Conservation (phyloP, 1,140 invertebrate genomes). For the Sitobion miscanthi region DNA sequence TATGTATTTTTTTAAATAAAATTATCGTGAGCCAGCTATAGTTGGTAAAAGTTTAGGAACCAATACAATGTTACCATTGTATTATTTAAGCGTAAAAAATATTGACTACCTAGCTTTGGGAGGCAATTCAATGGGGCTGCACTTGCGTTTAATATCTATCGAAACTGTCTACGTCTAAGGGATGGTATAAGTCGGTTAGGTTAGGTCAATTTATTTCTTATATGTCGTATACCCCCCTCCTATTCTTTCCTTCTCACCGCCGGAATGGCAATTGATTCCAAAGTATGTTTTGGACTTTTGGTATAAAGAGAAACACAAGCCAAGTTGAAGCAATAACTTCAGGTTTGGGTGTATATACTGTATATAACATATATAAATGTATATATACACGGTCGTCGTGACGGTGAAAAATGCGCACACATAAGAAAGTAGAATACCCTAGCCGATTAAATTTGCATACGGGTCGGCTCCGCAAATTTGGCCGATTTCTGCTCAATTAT, state of each 20-base stretch:
- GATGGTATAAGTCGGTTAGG: not conserved
- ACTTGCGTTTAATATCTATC: not conserved
- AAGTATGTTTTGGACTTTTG: constrained; percentile 2
- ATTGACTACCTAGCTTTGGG: not conserved
- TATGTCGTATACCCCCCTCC: not conserved
- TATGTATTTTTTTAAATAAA: not conserved
- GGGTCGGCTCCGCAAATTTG: not conserved
- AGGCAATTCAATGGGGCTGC: not conserved
- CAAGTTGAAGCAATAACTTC: not conserved
- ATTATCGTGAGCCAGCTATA: not conserved
- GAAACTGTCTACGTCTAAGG: not conserved
- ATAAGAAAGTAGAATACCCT: not conserved
- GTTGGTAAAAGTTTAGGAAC: not conserved
- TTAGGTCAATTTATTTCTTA: constrained; percentile 17
- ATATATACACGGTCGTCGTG: not conserved
- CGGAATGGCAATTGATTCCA: not conserved
- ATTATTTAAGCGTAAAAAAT: not conserved
- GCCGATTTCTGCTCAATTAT: constrained; percentile 30
- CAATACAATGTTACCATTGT: not conserved
- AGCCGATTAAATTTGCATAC: constrained; percentile 32
- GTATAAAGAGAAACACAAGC: not conserved
- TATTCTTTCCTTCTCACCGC: not conserved
- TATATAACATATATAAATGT: too few species aligned
- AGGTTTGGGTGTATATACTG: not conserved
- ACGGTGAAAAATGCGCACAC: not conserved